Evolutionary conservation across 2,113 vertebrate genomes (phyloP).

Genomic region (Balaenoptera acutorostrata): DNA sequence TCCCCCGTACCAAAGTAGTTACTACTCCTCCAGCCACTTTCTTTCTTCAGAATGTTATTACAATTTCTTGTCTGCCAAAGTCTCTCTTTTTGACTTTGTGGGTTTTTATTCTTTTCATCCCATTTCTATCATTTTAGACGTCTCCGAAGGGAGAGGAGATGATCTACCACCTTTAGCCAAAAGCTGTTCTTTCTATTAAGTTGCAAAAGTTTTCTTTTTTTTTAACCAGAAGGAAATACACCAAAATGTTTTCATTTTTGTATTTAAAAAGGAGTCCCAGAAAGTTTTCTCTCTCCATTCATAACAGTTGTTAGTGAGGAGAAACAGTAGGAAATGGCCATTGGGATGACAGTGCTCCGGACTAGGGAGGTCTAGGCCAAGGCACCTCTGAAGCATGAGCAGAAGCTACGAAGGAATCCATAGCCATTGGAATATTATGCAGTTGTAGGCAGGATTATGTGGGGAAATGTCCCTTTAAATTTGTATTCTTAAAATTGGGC

Average conservation of each 20-base stretch:
- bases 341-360: background rate
- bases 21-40: background rate
- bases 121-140: background rate
- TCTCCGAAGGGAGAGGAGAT: background rate
- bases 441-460: background rate
- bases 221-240: slow-evolving; percentile 32
- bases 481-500: background rate
- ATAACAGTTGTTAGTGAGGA: background rate
- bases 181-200: slow-evolving; percentile 67
- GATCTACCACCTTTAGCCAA: slow-evolving; percentile 41
- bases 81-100: background rate
- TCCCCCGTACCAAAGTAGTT: background rate
- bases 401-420: background rate
- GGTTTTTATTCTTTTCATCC: background rate
- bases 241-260: background rate
- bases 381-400: background rate
- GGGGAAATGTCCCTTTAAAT: background rate
- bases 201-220: slow-evolving; percentile 63
- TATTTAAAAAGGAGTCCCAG: background rate
- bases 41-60: background rate
- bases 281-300: background rate
- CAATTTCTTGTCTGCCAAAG: background rate
- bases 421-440: background rate
- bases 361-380: background rate
- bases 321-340: background rate